Conservation (phyloP, 1,140 invertebrate species). For the Platyura marginata region DNA sequence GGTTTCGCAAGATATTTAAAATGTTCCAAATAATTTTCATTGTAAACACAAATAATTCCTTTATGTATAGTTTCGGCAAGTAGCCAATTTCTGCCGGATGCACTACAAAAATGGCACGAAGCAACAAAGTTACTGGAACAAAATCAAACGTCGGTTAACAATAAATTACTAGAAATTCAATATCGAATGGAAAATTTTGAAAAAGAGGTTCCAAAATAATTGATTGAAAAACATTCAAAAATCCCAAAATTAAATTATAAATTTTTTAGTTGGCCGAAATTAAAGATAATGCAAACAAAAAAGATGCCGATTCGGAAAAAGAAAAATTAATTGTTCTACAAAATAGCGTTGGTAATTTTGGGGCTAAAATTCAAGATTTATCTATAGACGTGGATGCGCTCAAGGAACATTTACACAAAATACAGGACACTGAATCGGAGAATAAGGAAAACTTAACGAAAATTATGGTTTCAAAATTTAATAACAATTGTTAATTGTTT, state of each 20-base stretch:
- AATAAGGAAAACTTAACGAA: not conserved
- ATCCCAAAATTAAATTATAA: not conserved
- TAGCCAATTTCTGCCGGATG: conserved; percentile 37
- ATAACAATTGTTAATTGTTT: no score
- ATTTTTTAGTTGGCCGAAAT: not conserved
- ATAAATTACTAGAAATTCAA: conserved; percentile 13
- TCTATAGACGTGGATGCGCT: conserved; percentile 16
- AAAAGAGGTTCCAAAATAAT: no score
- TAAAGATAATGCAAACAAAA: not conserved
- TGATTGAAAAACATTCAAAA: no score
- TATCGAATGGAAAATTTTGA: conserved; percentile 8
- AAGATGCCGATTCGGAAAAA: not conserved
- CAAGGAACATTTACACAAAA: conserved; percentile 16
- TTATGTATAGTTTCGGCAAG: conserved; percentile 31
- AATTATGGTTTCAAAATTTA: no score
- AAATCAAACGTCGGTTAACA: conserved; percentile 29
- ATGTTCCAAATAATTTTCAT: not conserved
- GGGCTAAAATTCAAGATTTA: conserved; percentile 19
- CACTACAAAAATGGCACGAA: conserved; percentile 39
- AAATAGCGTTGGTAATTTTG: conserved; percentile 19
- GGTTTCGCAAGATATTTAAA: conserved; percentile 7
- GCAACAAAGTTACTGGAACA: conserved; percentile 33
- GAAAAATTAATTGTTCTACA: conserved; percentile 3
- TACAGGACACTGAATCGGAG: not conserved
- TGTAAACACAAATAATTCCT: not conserved